Percentiles rank a stretch among this genome's conserved stretches.
Conservation (phyloP, 2,113 vertebrate genomes). For the Perca flavescens region DNA sequence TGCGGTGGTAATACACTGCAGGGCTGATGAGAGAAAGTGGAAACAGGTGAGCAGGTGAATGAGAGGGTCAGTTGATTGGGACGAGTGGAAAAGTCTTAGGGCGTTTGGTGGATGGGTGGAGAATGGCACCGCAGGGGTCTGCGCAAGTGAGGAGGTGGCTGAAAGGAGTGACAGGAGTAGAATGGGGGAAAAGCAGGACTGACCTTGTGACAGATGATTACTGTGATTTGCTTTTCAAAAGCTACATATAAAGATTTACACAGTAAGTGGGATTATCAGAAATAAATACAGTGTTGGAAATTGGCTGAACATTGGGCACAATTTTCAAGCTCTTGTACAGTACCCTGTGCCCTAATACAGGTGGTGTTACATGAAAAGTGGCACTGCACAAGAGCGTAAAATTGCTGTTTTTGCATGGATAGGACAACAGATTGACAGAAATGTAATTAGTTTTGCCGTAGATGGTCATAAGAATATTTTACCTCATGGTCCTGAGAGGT, state of each 20-base stretch:
- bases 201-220: not conserved
- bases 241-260: not conserved
- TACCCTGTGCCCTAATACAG: too few relatives aligned
- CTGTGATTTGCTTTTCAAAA: not conserved
- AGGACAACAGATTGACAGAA: too few relatives aligned
- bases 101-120: not conserved
- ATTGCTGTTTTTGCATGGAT: too few relatives aligned
- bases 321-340: too few relatives aligned
- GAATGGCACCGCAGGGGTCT: not conserved
- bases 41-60: not conserved
- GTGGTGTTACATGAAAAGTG: too few relatives aligned
- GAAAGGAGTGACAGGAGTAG: not conserved
- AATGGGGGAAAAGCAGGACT: not conserved
- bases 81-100: not conserved
- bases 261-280: too few relatives aligned
- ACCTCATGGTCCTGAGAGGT: not conserved
- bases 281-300: too few relatives aligned
- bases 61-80: not conserved
- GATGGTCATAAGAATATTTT: too few relatives aligned
- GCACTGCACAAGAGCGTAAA: too few relatives aligned
- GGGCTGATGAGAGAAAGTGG: not conserved
- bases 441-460: too few relatives aligned
- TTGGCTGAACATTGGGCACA: too few relatives aligned
- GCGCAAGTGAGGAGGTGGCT: not conserved
- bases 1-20: not conserved